Base-by-base conservation (phyloP, 2,888 invertebrate genomes). In the Meteorus cinctellus region DNA sequence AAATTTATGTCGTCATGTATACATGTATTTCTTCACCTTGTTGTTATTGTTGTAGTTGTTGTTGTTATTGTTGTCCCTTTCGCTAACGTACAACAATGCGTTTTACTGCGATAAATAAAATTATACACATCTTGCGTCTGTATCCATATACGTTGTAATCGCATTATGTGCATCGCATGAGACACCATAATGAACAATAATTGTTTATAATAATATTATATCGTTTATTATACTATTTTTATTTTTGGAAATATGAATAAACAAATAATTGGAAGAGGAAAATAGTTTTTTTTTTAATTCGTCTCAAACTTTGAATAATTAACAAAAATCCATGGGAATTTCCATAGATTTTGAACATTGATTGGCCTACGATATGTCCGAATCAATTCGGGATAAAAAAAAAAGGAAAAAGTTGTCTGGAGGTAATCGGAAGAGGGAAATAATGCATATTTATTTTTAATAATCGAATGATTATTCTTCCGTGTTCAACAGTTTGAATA, bases 71-170 rank as follows among this genome's bases (percentile, higher is more conserved):
- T 36, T 12, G 59, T 66, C 67, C 59, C 67, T 67, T 67, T 36
- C 67, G 67, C 41, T n/a, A 51, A 55, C 55, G 55, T 19, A 55
- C 55, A 55, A 55, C 68, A 55, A 68, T 68, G 24, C 67, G 29
- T 67, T 45, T 51, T 55, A 55, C 66, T 29, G 45, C 29, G 67
- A 74, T 41, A 68, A 74, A 74, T 73, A 67, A 74, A 74, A 74
- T 74, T 67, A 74, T 59, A 74, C 67, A 31, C 63, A 31, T 31
- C 63, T 63, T 63, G 63, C 63, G 63, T 63, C 31, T 29, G 27
- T 55, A 24, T 8, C 55, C 55, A 63, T 63, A 31, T 31, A 63
- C 63, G 63, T 63, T 31, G 63, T 63, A 63, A 63, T 14, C 63
- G 34, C 63, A 63, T 31, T 31, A 63, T n/a, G 63, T 63, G 14